Percentiles rank a stretch among this genome's conserved stretches.
These are phyloP conservation scores for Cephalopholis sonnerati DNA, from an alignment of 2,113 vertebrate species.

Conservation along the genomic window DNA sequence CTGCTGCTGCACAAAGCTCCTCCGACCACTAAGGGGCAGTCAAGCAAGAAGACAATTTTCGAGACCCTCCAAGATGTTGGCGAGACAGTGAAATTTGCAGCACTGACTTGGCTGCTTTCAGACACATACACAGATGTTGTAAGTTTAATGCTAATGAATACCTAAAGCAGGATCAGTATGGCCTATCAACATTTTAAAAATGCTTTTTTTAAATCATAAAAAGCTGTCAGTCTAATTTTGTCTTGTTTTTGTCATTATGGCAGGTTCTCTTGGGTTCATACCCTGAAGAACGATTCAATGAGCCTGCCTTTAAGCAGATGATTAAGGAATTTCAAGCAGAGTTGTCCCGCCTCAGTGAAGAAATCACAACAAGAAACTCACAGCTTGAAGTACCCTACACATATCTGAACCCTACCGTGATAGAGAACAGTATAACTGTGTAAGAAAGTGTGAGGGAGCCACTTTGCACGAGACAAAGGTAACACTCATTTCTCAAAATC, in stretches of 20 bases:
- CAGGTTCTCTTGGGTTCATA: conserved; percentile 63
- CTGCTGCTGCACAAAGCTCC: conserved; percentile 61
- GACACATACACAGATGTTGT: conserved; percentile 20
- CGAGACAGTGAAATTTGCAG: not conserved
- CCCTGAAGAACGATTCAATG: conserved; percentile 35
- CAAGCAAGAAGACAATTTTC: conserved; percentile 58
- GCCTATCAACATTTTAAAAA: not conserved
- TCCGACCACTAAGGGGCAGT: conserved; percentile 67
- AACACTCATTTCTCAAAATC: not conserved
- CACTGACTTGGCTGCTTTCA: not conserved
- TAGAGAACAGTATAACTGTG: conserved; percentile 66
- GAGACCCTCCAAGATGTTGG: conserved; percentile 61
- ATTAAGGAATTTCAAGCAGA: no score
- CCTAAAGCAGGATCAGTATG: no score
- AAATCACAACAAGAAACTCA: no score
- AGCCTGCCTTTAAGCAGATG: no score
- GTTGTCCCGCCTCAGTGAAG: conserved; percentile 31
- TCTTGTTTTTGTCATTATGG: not conserved
- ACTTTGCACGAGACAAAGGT: not conserved
- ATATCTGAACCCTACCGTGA: conserved; percentile 59
- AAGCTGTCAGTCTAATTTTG: not conserved
- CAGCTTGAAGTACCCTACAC: not conserved
- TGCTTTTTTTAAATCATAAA: no score
- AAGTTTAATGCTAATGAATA: not conserved
- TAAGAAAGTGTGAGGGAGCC: not conserved